Base-by-base conservation (phyloP, 2,888 invertebrate species). In the Brachypalpus laphriformis region DNA sequence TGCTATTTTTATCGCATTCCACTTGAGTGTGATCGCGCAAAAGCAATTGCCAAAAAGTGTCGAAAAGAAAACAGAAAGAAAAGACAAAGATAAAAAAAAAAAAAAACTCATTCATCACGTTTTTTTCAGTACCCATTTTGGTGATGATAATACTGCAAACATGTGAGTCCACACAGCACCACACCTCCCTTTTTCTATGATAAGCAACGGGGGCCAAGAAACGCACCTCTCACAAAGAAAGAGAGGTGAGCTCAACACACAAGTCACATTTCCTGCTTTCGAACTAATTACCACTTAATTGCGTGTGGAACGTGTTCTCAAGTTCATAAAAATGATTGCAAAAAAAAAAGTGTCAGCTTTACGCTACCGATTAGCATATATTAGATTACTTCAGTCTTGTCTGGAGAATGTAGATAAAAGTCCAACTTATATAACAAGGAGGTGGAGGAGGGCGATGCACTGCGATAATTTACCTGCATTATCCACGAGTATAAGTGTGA, bases 1-100 rank as follows among this genome's bases (percentile, higher is more conserved):
- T 45, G 54, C 71, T 78, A 71, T 71, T 63, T 71, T 63, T 71
- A 59, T 63, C 54, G n/a, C 47, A 70, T 77, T 77, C 54, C 34
- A 22, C 25, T 37, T 9, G n/a, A 54, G 8, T 3, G 5, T 3
- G 4, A 63, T 28, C 25, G 20, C 28, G 18, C 28, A 47, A 57
- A 42, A 47, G 14, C 1, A n/a, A 42, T 68, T 77, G 76, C 76
- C 76, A 77, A 77, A 68, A 76, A 75, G n/a, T n/a, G 28, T 47
- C 47, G 5, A 47, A 42, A 51, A 9, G n/a, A 40, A 42, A 45
- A 71, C n/a, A 16, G 37, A 16, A 18, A 34, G 16, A 74, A 49
- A 49, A 51, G 16, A 31, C 31, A 37, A 6, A 57, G 57, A 34
- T 8, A 14, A 42, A 31, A 25, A 4, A 57, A 66, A n/a, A 11